Base-by-base conservation (phyloP, 2,113 vertebrate genomes). In the Chaetura pelagica region DNA sequence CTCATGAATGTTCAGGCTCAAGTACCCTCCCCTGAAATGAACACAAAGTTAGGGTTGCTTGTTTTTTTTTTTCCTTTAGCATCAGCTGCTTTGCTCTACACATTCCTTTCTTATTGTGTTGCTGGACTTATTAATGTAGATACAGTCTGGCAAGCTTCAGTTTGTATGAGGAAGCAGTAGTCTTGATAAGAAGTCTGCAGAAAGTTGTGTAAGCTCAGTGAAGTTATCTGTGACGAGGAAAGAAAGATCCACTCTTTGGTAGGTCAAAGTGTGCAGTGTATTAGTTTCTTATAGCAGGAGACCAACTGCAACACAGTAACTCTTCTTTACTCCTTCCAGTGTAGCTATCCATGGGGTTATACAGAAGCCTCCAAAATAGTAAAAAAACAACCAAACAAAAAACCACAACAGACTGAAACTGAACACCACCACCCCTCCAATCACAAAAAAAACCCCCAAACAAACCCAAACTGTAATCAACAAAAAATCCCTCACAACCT, bases 401-500 rank as follows among this genome's bases (percentile, higher is more conserved):
- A 27, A 22, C 24, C 7, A 2, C 52, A 46, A n/a, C 32, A 6
- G 32, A 20, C 11, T 0, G 1, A 54, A 38, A 20, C 9, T 0
- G 1, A 38, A 62, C 14, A 27, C 35, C 8, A 20, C 11, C 30
- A 4, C 20, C 12, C 21, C 9, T 30, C 6, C 44, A 84, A 35
- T 3, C 32, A 59, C 7, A 51, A 42, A 42, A 44, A 61, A 42
- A n/a, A 0, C 0, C 5, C 18, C 21, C 67, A 69, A n/a, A n/a
- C n/a, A 7, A 38, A 38, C 38, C 38, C 38, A 42, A 42, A 42
- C 9, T 42, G 40, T 12, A 51, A 20, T 19, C 35, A 46, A 30
- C 7, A 40, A 26, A 66, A 46, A 58, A 44, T 3, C 29, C 20
- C 38, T 19, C 17, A 0, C 12, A 30, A 0, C 11, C 1, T 4